Base-by-base conservation (phyloP, 1,140 invertebrate genomes). In the Lucilia cuprina region DNA sequence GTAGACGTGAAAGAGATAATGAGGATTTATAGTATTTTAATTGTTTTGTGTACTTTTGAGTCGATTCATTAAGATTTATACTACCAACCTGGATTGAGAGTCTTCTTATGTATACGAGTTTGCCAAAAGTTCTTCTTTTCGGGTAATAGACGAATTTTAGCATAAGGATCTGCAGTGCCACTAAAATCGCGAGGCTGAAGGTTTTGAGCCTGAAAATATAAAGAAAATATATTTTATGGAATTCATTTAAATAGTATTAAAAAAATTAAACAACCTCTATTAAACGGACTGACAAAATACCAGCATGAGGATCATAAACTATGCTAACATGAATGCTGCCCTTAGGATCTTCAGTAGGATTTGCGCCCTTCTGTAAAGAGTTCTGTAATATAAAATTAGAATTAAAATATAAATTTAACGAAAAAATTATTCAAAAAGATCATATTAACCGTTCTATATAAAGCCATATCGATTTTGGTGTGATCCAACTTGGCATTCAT, bases 91-190 rank as follows among this genome's bases (percentile, higher is more conserved):
- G 94, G 94, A 89, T 94, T 93, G 34, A 94, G 87, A 9, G 94
- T 95, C 86, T 93, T 93, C 86, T 93, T 94, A 86, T 94, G 93
- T 83, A 94, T 93, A 83, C 92, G 91, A 2, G 93, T 94, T 87
- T 94, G 93, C 92, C 93, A 94, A 21, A 94, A 93, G 85, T 93
- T 93, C 78, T 91, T 93, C 78, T 92, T 92, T 85, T 94, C 93
- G 8, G 93, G 93, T 17, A 94, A 85, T 21, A 94, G 85, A 77
- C 93, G 89, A n/a, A 94, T 92, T 86, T 94, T 94, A 13, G 93
- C 93, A 85, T 94, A 93, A 10, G 93, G 93, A 91, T 94, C 93
- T 5, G 92, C 93, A 2, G 92, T 93, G 35, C 93, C 93, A 85
- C 92, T 94, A 19, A 93, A 92, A 84, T 94, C 93, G 50, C 93